These are phyloP conservation scores for Nansenia antarctica DNA, from an alignment of 2,113 vertebrate genomes.

Conservation along the genomic window DNA sequence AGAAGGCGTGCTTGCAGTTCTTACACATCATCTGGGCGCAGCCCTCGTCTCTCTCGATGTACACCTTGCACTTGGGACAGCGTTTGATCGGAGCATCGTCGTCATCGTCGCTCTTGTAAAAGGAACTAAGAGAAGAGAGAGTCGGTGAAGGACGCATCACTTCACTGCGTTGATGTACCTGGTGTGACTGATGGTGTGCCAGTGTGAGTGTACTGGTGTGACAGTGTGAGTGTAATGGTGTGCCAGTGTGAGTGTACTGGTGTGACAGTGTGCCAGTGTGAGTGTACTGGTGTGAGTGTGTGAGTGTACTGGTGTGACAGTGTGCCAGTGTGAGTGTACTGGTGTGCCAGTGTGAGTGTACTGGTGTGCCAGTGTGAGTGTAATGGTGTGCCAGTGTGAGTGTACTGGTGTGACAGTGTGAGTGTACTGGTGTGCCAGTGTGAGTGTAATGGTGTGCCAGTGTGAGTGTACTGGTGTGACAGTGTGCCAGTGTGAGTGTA, in stretches of 20 bases:
- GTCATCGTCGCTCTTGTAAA: conserved; percentile 84
- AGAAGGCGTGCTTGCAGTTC: conserved; percentile 98
- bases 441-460: background rate
- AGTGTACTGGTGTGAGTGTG: background rate
- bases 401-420: background rate
- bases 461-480: background rate
- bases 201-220: background rate
- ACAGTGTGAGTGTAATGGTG: background rate
- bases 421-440: background rate
- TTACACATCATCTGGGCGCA: conserved; percentile 99
- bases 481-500: background rate
- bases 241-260: background rate
- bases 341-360: background rate
- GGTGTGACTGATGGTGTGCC: no score
- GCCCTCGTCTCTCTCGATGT: conserved; percentile 96
- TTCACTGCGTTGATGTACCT: no score
- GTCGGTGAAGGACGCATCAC: background rate
- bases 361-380: no score
- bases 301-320: no score
- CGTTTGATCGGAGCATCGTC: conserved; percentile 95
- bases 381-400: background rate
- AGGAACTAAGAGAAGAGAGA: conserved; percentile 71
- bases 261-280: background rate
- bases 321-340: background rate
- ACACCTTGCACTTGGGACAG: conserved; percentile 98